Base-by-base conservation (phyloP, 2,797 vertebrate species). In the Eutrigla gurnardus region DNA sequence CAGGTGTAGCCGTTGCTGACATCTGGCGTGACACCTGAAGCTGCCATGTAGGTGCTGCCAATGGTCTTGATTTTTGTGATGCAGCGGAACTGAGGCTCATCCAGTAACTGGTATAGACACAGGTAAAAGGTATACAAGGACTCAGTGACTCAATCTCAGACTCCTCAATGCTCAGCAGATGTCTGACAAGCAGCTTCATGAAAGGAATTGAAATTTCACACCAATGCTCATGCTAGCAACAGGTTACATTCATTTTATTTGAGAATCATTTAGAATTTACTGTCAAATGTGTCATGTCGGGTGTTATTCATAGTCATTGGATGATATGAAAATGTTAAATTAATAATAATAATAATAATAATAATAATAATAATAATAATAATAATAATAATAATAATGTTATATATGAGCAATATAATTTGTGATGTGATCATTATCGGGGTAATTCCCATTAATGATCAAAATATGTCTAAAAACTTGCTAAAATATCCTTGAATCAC, bases 61-160 rank as follows among this genome's bases (percentile, higher is more conserved):
- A 99, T 99, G 66, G 97, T 99, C 91, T 99, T 99, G 88, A 99
- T 99, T 89, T 99, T 99, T 65, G 97, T 99, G 81, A 99, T 98
- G 83, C 94, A 96, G 36, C 96, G 96, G 91, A 99, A 99, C 54
- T 96, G 96, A 18, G 96, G 94, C 46, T 99, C 97, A 25, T 99
- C 97, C 76, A 99, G 92, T 84, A 99, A 95, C 98, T 99, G 91
- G 32, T 40, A 3, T 2, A 50, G 49, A 79, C 1, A 87, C 7
- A 77, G 33, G 50, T 10, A 3, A 70, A 73, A 77, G 39, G 4
- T 55, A 54, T 40, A 58, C 13, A 36, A 4, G 6, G 33, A 46
- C 18, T 25, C 7, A 18, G 46, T 3, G 37, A 57, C 8, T 32
- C 7, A 35, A 46, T 36, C 7, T 14, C 5, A 4, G 5, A 3